Evolutionary conservation across 2,797 vertebrate species (phyloP).

Genomic region (Lacerta viridis): DNA sequence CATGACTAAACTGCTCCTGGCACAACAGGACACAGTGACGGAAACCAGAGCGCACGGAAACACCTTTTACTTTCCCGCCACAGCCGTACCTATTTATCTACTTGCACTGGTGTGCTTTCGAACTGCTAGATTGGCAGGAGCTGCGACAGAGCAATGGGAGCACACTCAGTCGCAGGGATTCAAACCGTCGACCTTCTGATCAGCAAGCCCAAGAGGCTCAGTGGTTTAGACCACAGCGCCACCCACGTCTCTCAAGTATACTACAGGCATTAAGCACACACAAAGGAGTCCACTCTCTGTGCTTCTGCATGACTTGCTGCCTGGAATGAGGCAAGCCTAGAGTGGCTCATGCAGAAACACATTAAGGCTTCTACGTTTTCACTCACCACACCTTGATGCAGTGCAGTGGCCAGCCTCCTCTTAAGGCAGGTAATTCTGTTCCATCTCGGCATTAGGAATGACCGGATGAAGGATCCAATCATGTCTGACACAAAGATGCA

Average conservation of each 20-base stretch:
- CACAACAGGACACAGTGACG: too few relatives aligned
- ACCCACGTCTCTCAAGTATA: background rate
- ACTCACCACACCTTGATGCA: background rate
- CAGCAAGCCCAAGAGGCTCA: too few relatives aligned
- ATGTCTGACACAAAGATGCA: background rate
- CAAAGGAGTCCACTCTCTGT: background rate
- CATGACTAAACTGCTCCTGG: too few relatives aligned
- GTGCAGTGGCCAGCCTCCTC: background rate
- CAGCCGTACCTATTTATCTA: too few relatives aligned
- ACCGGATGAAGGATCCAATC: background rate
- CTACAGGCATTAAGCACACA: background rate
- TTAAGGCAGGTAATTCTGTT: background rate
- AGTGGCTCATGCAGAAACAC: background rate
- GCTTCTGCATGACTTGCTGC: background rate
- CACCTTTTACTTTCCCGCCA: too few relatives aligned
- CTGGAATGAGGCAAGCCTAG: background rate
- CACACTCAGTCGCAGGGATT: too few relatives aligned
- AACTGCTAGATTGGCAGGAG: too few relatives aligned
- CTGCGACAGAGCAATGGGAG: too few relatives aligned
- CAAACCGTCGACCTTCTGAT: fast-evolving
- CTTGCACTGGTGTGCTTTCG: too few relatives aligned
- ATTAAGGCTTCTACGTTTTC: background rate
- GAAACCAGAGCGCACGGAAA: too few relatives aligned
- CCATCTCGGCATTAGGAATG: background rate
- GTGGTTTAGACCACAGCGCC: too few relatives aligned